Base-by-base conservation (phyloP, 2,113 vertebrate genomes). In the Sceloporus undulatus region DNA sequence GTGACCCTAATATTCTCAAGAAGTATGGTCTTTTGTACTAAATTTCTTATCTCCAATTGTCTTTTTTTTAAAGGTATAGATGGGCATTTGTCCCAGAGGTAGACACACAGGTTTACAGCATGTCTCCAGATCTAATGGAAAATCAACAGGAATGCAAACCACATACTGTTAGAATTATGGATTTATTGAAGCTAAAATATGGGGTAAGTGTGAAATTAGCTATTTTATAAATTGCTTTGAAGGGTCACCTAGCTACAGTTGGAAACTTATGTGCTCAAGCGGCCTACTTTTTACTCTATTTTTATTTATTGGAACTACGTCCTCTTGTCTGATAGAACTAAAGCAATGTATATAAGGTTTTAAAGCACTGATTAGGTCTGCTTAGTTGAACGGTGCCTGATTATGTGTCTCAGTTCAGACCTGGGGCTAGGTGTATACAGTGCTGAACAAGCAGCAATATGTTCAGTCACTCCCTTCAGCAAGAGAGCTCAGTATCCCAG, bases 41-140 rank as follows among this genome's bases (percentile, higher is more conserved):
- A 3, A 16, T 6, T 11, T 85, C 83, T 94, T 62, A 92, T 9
- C 10, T 74, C 11, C 29, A 16, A 3, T 56, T n/a, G 23, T 13
- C 16, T 93, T 78, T 10, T 87, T 1, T 89, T 77, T 94, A 25
- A 94, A 99, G 99, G 96, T 99, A 99, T 86, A 98, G 98, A 86
- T 99, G 98, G 99, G 99, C 99, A 0, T 99, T 99, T 95, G 98
- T 99, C 65, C 99, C 99, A 38, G 99, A 99, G 90, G 98, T 99
- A 90, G 98, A 99, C 92, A 96, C 97, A n/a, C 97, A 97, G 27
- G 87, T 92, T 38, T 97, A 96, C 83, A 94, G 92, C 54, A 95
- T 96, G 91, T 96, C 93, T 4, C 96, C 94, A 6, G 93, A 98
- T 0, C 89, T 98, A 38, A 91, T 98, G n/a, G 98, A 98, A 79